Percentiles rank a stretch among this genome's conserved stretches.
Conservation (phyloP, 2,888 invertebrate genomes). For the Seira ritae region DNA sequence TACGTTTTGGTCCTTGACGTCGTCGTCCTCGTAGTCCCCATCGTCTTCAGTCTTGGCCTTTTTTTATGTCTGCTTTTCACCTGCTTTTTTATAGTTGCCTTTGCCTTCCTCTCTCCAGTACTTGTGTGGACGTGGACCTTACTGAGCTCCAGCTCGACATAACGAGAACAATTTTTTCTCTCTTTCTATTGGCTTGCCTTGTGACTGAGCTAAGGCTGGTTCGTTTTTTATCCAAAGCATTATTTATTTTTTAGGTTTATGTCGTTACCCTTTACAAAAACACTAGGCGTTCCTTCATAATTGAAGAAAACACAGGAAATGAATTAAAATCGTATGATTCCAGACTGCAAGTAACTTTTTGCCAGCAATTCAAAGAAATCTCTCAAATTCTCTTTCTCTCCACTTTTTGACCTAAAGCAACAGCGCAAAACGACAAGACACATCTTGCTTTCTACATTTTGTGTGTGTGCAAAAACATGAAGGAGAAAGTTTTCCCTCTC, state of each 20-base stretch:
- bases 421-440: background rate
- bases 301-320: background rate
- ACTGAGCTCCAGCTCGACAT: background rate
- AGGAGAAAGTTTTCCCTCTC: background rate
- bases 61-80: background rate
- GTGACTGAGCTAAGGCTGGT: too few species aligned
- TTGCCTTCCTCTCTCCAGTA: background rate
- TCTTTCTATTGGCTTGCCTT: too few species aligned
- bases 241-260: background rate
- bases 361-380: background rate
- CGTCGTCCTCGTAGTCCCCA: background rate
- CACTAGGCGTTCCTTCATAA: background rate
- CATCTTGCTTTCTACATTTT: background rate
- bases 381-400: background rate
- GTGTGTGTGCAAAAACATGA: background rate
- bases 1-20: constrained; percentile 11
- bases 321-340: background rate
- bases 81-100: background rate
- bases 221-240: background rate
- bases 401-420: background rate
- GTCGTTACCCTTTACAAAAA: background rate
- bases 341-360: background rate
- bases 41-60: background rate
- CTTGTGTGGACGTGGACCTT: too few species aligned
- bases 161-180: background rate